A percentile compares a stretch with the other conserved stretches of the same genome.
Conservation (phyloP, 2,888 invertebrate genomes). For the Morinoia aosen region DNA sequence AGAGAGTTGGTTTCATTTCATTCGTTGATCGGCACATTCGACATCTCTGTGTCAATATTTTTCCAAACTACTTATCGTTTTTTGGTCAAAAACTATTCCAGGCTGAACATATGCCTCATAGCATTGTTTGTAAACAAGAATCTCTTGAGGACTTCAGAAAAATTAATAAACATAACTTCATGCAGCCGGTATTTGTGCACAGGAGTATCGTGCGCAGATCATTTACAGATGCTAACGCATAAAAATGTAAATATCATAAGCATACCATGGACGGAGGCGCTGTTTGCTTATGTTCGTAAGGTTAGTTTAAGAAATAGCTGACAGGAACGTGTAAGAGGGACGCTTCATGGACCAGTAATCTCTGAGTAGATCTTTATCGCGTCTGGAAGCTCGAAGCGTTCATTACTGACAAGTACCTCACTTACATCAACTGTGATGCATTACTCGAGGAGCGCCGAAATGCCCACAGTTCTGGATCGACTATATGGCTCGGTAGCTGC, state of each 20-base stretch:
- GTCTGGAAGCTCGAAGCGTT: conserved; percentile 20
- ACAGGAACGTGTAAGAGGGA: neutral
- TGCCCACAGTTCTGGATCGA: conserved; percentile 16
- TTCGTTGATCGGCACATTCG: neutral
- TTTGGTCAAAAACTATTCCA: neutral
- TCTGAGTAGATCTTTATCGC: conserved; percentile 13
- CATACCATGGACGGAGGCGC: neutral
- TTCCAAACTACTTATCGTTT: neutral
- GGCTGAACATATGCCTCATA: neutral
- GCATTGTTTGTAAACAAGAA: neutral
- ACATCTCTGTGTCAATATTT: neutral
- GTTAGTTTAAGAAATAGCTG: neutral
- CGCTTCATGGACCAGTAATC: neutral
- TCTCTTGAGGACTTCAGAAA: neutral
- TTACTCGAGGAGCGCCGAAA: neutral
- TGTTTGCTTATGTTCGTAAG: neutral
- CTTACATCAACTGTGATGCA: conserved; percentile 18
- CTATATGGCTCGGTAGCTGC: conserved; percentile 30
- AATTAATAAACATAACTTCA: neutral
- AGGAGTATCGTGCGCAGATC: neutral
- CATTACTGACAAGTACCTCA: conserved; percentile 41
- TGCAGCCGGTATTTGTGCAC: neutral
- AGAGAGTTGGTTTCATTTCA: neutral
- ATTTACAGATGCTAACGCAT: neutral
- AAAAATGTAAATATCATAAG: neutral